Base-by-base conservation (phyloP, 2,888 invertebrate genomes). In the Pseudolycoriella hygida region DNA sequence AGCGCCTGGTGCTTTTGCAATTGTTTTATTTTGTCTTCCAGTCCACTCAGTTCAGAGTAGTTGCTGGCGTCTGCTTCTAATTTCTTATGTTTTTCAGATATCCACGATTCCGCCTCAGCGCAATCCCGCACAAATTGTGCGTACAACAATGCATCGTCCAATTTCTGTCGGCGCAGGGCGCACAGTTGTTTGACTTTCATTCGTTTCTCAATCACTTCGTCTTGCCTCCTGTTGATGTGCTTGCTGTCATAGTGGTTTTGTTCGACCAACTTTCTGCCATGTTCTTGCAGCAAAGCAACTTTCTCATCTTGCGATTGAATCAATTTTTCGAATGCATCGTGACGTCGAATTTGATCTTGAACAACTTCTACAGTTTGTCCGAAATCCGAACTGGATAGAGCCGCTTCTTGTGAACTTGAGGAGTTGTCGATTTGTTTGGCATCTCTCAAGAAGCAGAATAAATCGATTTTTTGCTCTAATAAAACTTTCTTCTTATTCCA, bases 21-120 rank as follows among this genome's bases (percentile, higher is more conserved):
- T 57, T 87, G 85, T 67, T 90, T 89, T 54, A 97, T 92, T 67
- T 97, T 97, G 56, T 93, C 94, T 57, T 94, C 90, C 3, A 97
- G 68, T 56, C 78, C 81, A 0, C 81, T 80, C 5, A 86, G 83
- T 57, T 85, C 84, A 48, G 53, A 59, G 3, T 75, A 74, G 1
- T 5, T 17, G 50, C 73, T 76, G 6, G 80, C 78, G 59, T 88
- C 86, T 0, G 83, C 77, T 48, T 85, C 81, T 6, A 92, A 68
- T 59, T 86, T 85, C 63, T 87, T 89, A 50, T 83, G 77, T 60
- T 89, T 93, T 60, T 93, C 93, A 31, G 78, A 82, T 47, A 93
- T 86, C 93, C 93, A 94, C 2, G 76, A 76, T 55, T 87, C 80
- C 1, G 90, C 85, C 61, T 94, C 94, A 3, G 79, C 81, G 6